phyloP scores from a whole-genome alignment of 1,140 invertebrate species.

The Antheraea mylitta region DNA sequence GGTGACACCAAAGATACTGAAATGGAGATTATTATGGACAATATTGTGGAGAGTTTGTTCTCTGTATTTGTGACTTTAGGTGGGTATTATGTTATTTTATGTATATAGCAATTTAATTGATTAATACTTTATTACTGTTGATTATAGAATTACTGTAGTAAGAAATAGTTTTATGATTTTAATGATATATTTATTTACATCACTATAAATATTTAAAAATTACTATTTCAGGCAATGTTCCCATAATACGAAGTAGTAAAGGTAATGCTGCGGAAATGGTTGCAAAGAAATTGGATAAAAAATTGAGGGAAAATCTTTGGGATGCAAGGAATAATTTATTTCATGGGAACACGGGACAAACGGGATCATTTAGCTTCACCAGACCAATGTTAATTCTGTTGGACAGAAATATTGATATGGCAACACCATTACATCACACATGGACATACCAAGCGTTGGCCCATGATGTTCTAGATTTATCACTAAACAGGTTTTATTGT shows the following conservation, averaged over 20 bases:
- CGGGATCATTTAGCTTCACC: slow-evolving; percentile 92
- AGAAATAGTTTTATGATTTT: no score
- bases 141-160: neutral
- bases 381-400: slow-evolving; percentile 95
- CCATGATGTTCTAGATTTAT: slow-evolving; percentile 96
- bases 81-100: slow-evolving; percentile 39
- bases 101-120: neutral
- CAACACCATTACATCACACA: slow-evolving; percentile 98
- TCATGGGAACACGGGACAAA: slow-evolving; percentile 88
- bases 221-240: slow-evolving; percentile 86
- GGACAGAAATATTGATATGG: slow-evolving; percentile 97
- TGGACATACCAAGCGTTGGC: slow-evolving; percentile 99
- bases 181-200: no score
- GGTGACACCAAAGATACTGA: slow-evolving; percentile 97
- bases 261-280: slow-evolving; percentile 99
- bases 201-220: neutral
- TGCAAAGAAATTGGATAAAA: slow-evolving; percentile 97
- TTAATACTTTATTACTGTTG: no score
- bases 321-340: slow-evolving; percentile 98
- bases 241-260: slow-evolving; percentile 96
- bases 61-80: slow-evolving; percentile 98
- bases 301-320: slow-evolving; percentile 97
- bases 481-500: slow-evolving; percentile 85
- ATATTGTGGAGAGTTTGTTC: slow-evolving; percentile 97
- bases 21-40: slow-evolving; percentile 97